A percentile compares a stretch with the other conserved stretches of the same genome.
Conservation (phyloP, 2,888 invertebrate species). For the Sminthurinus aureus region DNA sequence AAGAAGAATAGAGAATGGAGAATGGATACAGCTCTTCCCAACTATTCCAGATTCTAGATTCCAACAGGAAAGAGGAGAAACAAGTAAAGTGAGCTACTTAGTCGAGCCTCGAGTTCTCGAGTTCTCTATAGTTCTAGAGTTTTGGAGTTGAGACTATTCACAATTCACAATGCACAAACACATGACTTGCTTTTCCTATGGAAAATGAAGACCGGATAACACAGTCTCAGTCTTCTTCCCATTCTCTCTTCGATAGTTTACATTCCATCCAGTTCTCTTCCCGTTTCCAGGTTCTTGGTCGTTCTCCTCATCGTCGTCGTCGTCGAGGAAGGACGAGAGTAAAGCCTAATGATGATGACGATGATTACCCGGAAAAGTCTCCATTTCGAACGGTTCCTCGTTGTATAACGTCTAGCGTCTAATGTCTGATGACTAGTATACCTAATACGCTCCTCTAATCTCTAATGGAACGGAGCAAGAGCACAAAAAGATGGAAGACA, state of each 20-base stretch:
- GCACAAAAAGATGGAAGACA: background rate
- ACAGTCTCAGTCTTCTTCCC: constrained; percentile 11
- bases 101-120: no score
- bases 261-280: background rate
- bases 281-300: background rate
- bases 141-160: no score
- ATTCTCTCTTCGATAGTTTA: background rate
- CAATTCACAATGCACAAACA: no score
- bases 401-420: no score
- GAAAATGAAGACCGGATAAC: no score
- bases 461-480: background rate
- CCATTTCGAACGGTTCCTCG: background rate
- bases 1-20: no score
- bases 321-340: background rate
- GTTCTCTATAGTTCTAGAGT: no score
- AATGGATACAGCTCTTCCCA: background rate
- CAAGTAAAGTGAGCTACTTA: no score
- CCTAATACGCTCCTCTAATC: background rate
- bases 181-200: constrained; percentile 12
- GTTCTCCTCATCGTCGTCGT: background rate
- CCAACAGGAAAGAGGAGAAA: background rate
- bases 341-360: background rate
- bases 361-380: constrained; percentile 5
- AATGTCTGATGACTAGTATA: background rate
- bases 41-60: background rate